These are phyloP conservation scores for Callitettix versicolor DNA, from an alignment of 1,140 invertebrate species.

Conservation along the genomic window DNA sequence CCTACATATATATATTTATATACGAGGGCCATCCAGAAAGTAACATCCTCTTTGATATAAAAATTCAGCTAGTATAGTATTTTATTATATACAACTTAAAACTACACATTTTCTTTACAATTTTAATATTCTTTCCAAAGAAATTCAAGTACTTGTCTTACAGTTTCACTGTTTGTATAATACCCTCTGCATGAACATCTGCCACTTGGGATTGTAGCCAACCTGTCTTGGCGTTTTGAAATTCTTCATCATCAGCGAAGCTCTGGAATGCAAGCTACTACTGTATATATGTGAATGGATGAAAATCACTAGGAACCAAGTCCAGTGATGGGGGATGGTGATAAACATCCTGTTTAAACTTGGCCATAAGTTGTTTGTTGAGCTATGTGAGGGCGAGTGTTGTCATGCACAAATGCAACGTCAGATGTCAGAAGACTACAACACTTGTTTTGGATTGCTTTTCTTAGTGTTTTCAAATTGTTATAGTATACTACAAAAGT, in stretches of 20 bases:
- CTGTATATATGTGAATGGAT: conserved; percentile 4
- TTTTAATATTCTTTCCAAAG: too few species aligned
- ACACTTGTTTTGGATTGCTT: conserved; percentile 21
- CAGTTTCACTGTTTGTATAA: too few species aligned
- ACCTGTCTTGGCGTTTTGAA: conserved; percentile 15
- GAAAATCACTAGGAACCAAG: not conserved
- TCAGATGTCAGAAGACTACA: conserved; percentile 12
- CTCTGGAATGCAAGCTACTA: not conserved
- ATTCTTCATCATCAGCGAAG: not conserved
- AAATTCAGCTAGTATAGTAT: too few species aligned
- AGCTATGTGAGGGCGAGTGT: conserved; percentile 25
- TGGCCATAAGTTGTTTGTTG: conserved; percentile 14
- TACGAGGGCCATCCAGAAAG: too few species aligned
- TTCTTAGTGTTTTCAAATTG: conserved; percentile 12
- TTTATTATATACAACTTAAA: too few species aligned
- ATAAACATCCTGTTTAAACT: conserved; percentile 17
- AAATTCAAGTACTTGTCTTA: too few species aligned
- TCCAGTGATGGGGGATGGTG: conserved; percentile 14
- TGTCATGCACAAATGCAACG: conserved; percentile 24
- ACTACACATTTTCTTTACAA: too few species aligned
- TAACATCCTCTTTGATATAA: too few species aligned
- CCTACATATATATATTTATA: too few species aligned
- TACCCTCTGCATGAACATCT: too few species aligned
- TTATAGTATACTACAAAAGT: conserved; percentile 13
- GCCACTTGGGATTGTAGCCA: too few species aligned